Percentiles rank a stretch among this genome's conserved stretches.
Evolutionary conservation across 2,113 vertebrate genomes (phyloP).

Genomic region (Falco punctatus): DNA sequence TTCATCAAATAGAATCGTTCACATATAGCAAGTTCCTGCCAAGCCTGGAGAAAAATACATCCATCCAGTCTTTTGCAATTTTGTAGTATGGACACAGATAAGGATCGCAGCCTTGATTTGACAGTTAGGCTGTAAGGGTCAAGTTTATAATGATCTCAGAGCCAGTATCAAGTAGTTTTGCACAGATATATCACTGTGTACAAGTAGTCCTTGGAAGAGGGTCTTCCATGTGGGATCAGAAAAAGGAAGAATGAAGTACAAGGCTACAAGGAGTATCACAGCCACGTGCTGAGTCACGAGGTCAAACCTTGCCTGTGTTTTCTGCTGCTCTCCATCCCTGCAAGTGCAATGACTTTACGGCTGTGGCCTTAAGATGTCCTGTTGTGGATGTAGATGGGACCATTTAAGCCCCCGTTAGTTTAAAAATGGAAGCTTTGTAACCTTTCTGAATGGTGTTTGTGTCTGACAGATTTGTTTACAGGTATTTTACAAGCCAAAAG

Average conservation of each 20-base stretch:
- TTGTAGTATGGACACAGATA: not conserved
- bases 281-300: accelerated
- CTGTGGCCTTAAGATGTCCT: not conserved
- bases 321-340: not conserved
- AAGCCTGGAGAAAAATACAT: not conserved
- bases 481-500: not conserved
- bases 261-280: accelerated
- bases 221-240: not conserved
- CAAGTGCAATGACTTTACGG: not conserved
- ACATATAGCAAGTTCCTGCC: not conserved
- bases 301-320: accelerated
- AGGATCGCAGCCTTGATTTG: not conserved
- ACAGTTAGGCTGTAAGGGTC: not conserved
- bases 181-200: not conserved
- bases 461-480: not conserved
- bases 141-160: not conserved
- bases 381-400: not conserved
- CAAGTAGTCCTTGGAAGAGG: not conserved
- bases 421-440: not conserved
- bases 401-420: not conserved
- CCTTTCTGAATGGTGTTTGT: not conserved
- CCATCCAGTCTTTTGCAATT: not conserved
- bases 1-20: not conserved
- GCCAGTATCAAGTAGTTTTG: not conserved
- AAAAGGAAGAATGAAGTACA: not conserved